Conservation (phyloP, 2,888 invertebrate genomes). For the Dryadula phaetusa region DNA sequence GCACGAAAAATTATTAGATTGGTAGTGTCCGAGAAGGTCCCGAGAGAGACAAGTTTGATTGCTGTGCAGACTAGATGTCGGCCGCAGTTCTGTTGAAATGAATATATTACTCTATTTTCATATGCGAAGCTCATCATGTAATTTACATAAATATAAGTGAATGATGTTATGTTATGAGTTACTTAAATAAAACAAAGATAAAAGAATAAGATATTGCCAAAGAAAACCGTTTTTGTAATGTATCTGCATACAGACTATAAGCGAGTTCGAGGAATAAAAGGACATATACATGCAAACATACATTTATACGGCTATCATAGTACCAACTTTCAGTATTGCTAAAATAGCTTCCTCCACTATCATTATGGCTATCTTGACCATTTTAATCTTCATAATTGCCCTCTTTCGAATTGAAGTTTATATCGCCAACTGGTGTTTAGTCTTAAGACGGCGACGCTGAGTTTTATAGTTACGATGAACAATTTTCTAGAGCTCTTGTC, state of each 20-base stretch:
- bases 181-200: constrained; percentile 9
- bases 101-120: constrained; percentile 64
- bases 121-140: constrained; percentile 36
- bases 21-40: constrained; percentile 65
- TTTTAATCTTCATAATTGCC: constrained; percentile 21
- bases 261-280: neutral
- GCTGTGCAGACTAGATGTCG: constrained; percentile 69
- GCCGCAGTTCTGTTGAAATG: constrained; percentile 74
- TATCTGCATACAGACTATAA: neutral
- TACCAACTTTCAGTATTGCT: constrained; percentile 7
- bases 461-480: constrained; percentile 38
- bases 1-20: constrained; percentile 80
- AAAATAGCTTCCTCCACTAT: constrained; percentile 12
- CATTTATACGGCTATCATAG: neutral
- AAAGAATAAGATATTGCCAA: constrained; percentile 3
- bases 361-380: constrained; percentile 15
- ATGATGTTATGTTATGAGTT: neutral
- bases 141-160: constrained; percentile 30
- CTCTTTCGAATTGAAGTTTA: constrained; percentile 27
- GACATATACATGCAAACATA: neutral
- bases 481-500: constrained; percentile 36
- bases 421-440: constrained; percentile 24
- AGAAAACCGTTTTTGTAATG: constrained; percentile 7
- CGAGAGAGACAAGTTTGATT: constrained; percentile 79
- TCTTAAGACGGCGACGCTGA: constrained; percentile 31